Percentiles rank a stretch among this genome's conserved stretches.
phyloP scores from a whole-genome alignment of 1,140 invertebrate species.

The Anoplolepis gracilipes region DNA sequence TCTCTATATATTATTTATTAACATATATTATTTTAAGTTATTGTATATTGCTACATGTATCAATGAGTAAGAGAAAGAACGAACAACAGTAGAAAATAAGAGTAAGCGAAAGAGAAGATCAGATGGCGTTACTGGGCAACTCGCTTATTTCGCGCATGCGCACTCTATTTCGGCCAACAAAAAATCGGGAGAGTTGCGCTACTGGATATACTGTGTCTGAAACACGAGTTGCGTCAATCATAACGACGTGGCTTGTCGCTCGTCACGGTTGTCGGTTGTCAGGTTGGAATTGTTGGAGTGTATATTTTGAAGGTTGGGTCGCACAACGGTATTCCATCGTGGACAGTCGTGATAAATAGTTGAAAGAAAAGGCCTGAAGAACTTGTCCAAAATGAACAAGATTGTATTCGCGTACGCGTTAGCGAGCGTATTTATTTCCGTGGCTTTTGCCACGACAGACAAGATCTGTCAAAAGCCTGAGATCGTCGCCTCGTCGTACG shows the following conservation, averaged over 20 bases:
- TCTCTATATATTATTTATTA: no score
- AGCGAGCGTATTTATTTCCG: slow-evolving; percentile 29
- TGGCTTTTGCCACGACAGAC: slow-evolving; percentile 30
- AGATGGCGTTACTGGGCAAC: no score
- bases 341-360: neutral
- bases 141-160: no score
- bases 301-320: neutral
- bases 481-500: slow-evolving; percentile 91
- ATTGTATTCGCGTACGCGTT: slow-evolving; percentile 14
- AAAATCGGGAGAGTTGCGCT: no score
- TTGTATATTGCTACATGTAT: no score
- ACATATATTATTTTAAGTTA: no score
- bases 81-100: no score
- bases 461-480: slow-evolving; percentile 88
- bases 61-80: no score
- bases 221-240: slow-evolving; percentile 22
- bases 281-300: neutral
- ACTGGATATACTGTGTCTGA: no score
- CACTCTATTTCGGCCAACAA: no score
- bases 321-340: neutral
- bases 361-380: neutral
- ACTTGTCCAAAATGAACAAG: slow-evolving; percentile 18
- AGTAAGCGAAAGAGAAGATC: no score
- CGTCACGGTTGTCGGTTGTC: neutral
- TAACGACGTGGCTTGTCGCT: slow-evolving; percentile 27